Evolutionary conservation across 2,113 vertebrate species (phyloP), one percentile per base, ranked within the genome.

Genomic region (Amazona guildingii): DNA sequence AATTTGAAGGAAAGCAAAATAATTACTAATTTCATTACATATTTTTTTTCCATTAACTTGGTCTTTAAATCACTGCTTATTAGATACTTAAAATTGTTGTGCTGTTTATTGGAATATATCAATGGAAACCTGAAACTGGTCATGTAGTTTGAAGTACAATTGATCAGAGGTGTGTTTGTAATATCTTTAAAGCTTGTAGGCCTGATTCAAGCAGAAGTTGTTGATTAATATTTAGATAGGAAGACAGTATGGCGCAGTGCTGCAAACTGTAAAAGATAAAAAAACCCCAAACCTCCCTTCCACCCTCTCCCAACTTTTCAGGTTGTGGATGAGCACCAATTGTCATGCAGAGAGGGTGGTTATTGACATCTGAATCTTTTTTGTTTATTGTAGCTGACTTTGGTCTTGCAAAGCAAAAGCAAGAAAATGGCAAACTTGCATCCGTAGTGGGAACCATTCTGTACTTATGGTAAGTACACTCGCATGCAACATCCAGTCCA

Each of bases 381-480:
- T 57, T 49, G 77, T 93, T 55, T 46, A 92, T 97, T 98, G 24
- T 92, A 99, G 98, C 99, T 95, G 99, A 99, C 97, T 99, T 99
- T 77, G 98, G 98, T 59, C 98, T 99, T 19, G 98, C 99, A 43
- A 99, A 99, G 92, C 98, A 99, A 97, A 99, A 99, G 75, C 98
- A 99, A 96, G 99, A 99, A 96, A 99, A 98, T 96, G 98, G 98
- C 97, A 99, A 98, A 94, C 97, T 99, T 55, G 98, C 97, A 2
- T 99, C 98, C 8, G 97, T 99, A 83, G 99, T 99, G 43, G 98
- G 99, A 95, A 98, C 99, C n/a, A 99, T 99, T 93, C 97, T 99
- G 10, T 99, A 99, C 93, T 99, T 98, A 31, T 99, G 99, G 98
- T 99, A 97, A 98, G 98, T 82, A 54, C 48, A 88, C 59, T 37